Base-by-base conservation (phyloP, 2,888 invertebrate genomes). In the Watsonalla binaria region DNA sequence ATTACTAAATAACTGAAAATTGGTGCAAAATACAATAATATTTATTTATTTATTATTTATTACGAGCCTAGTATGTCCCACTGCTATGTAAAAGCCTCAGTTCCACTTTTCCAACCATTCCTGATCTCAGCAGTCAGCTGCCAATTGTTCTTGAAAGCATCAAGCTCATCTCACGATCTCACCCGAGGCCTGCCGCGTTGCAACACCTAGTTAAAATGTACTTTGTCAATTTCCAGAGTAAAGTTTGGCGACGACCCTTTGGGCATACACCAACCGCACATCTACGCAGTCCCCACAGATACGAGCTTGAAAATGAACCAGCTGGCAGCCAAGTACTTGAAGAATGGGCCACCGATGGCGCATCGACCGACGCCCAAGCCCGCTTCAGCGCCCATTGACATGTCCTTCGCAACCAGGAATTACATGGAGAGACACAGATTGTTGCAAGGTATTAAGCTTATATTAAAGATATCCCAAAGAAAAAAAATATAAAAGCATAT, bases 351-450 rank as follows among this genome's bases (percentile, higher is more conserved):
- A 6, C 54, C 72, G 5, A 46, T 59, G 0, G 56, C 56, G 2
- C 66, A 61, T 6, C 61, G 59, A 6, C 66, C 64, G 0, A 45
- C 66, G 6, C 60, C 69, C 0, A 77, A 66, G 52, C 65, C 74
- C 2, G 47, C 62, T 2, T 48, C 68, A 2, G 63, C 82, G 53
- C 84, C 84, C 7, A 92, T 88, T 33, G 94, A 95, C 64, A 92
- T 94, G 90, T 94, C 94, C 5, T 91, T 94, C 65, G 94, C 94
- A n/a, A 94, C 94, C 8, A 90, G 93, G 71, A 93, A 94, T 66
- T 94, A 95, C 75, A 92, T 95, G 92, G 93, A 94, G 72, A 92
- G 92, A 67, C 94, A 94, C 78, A 93, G 93, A 70, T 76, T 94
- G 55, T 69, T 92, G 56, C 88, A 91, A 71, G 92, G 92, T 90